Base-by-base conservation (phyloP, 2,888 invertebrate genomes). In the Myathropa florea region DNA sequence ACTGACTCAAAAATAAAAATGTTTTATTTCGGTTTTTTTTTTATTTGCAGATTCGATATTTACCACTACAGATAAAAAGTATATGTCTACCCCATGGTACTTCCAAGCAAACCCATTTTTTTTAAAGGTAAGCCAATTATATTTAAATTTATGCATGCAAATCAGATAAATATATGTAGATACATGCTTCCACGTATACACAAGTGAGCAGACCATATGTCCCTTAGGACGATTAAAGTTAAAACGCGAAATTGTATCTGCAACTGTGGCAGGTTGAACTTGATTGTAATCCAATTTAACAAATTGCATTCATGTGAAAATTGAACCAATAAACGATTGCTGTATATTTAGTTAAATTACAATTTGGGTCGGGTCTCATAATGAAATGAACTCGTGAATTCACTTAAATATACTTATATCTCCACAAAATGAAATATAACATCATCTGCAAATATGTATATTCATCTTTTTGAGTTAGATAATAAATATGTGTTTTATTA, bases 41-140 rank as follows among this genome's bases (percentile, higher is more conserved):
- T n/a, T n/a, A 18, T 46, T 46, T 18, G 1, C 7, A 18, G 18
- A 46, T 18, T n/a, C 46, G 6, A 3, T 4, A 14, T 46, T 4
- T 9, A 46, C 9, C 9, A 33, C 6, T 18, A 18, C 18, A n/a
- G 18, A 4, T 1, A n/a, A 6, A 18, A 46, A n/a, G 18, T n/a
- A 46, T 18, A 46, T 46, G 18, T 7, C 2, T 18, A 46, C 18
- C 80, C 83, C 75, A 83, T 83, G 83, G 39, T 80, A 70, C 73
- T 75, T 70, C 39, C 53, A 61, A 80, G 75, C 24, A 57, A 65
- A 75, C 26, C 57, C 53, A 71, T 18, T 46, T 46, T 80, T n/a
- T 65, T 55, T 23, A 55, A 75, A 80, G 83, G 83, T 83, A 39
- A 79, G 68, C 10, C 10, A n/a, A 46, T 60, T 12, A 55, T 12